Conservation (phyloP, 2,113 vertebrate genomes). For the Tichodroma muraria region DNA sequence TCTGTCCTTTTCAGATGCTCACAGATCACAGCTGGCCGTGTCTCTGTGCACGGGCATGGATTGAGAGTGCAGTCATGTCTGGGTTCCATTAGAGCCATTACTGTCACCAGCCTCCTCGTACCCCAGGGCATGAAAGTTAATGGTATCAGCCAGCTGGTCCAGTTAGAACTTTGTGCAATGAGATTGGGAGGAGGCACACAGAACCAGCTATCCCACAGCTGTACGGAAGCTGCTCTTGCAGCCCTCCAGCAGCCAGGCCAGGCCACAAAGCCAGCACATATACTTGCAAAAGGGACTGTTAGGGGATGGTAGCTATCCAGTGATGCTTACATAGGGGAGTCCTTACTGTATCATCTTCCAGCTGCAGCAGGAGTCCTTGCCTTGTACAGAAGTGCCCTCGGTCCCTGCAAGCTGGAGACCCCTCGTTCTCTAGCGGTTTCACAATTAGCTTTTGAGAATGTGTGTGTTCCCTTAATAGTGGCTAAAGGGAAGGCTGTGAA, state of each 20-base stretch:
- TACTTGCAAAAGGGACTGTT: fast-evolving
- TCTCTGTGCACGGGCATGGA: not conserved
- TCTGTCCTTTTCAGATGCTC: not conserved
- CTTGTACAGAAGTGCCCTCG: not conserved
- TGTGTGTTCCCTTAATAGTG: not conserved
- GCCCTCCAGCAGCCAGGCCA: not conserved
- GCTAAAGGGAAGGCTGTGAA: not conserved
- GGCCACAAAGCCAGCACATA: not conserved
- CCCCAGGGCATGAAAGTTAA: not conserved
- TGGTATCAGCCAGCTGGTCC: not conserved
- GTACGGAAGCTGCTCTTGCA: not conserved
- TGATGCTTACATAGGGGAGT: not conserved
- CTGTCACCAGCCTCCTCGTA: not conserved
- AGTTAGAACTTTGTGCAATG: not conserved
- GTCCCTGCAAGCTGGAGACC: not conserved
- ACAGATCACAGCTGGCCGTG: not conserved
- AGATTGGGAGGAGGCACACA: not conserved
- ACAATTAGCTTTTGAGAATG: not conserved
- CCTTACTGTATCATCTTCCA: not conserved
- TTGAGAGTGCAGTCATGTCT: not conserved
- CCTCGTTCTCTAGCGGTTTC: not conserved
- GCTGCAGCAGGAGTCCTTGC: not conserved
- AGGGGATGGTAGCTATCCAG: not conserved
- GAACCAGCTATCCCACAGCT: not conserved
- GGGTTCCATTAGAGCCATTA: not conserved